Conservation (phyloP, 2,797 vertebrate genomes). For the Cyclura pinguis region DNA sequence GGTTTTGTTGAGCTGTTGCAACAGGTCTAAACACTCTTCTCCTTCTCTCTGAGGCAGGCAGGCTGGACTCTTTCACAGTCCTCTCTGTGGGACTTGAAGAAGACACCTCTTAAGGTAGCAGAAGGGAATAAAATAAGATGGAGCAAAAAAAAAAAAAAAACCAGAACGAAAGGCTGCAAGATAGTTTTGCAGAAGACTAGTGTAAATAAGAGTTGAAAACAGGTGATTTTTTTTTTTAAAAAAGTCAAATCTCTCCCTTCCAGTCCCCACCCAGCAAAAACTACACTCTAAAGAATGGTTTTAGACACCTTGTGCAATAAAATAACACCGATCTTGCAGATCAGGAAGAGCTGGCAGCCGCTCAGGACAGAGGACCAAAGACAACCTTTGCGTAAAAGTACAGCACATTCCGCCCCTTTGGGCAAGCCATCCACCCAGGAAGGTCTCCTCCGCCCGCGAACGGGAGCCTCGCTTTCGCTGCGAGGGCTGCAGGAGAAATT, state of each 20-base stretch:
- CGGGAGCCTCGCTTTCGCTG: background rate
- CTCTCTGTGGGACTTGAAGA: background rate
- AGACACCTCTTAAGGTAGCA: too few species aligned
- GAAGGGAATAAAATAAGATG: background rate
- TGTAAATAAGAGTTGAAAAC: background rate
- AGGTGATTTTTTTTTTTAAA: background rate
- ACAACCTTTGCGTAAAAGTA: background rate
- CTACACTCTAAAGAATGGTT: background rate
- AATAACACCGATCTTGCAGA: background rate
- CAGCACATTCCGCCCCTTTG: background rate
- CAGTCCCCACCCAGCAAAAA: background rate
- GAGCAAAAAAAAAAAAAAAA: background rate
- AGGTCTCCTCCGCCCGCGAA: background rate
- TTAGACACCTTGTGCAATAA: background rate
- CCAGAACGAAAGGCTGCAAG: background rate
- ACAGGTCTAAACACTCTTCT: background rate
- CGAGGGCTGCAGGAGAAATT: constrained; percentile 12
- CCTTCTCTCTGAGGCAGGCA: background rate
- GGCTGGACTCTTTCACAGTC: too few species aligned
- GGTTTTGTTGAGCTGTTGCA: background rate
- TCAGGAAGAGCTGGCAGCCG: background rate
- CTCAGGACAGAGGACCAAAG: background rate
- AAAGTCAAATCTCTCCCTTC: background rate
- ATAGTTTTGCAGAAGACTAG: background rate
- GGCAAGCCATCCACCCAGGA: background rate